These are phyloP conservation scores for Saccostrea echinata DNA, from an alignment of 1,140 invertebrate species.

Conservation along the genomic window DNA sequence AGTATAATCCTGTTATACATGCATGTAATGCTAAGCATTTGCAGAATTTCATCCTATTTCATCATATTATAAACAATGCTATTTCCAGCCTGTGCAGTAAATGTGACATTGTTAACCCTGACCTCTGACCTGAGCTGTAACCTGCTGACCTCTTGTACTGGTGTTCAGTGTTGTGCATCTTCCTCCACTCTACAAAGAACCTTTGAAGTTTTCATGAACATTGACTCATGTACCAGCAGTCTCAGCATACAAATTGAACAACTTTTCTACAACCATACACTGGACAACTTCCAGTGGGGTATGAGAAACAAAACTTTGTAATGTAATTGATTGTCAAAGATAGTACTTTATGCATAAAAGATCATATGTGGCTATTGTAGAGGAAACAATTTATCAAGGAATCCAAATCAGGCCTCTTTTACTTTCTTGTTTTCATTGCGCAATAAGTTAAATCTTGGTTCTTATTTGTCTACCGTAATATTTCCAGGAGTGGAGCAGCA, in stretches of 20 bases:
- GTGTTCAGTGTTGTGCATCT: slow-evolving; percentile 51
- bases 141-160: slow-evolving; percentile 54
- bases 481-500: slow-evolving; percentile 14
- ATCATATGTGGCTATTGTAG: no score
- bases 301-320: not conserved
- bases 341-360: no score
- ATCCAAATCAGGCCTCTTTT: no score
- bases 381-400: no score
- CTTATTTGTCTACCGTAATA: not conserved
- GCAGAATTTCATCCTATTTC: no score
- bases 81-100: slow-evolving; percentile 21
- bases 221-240: slow-evolving; percentile 20
- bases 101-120: slow-evolving; percentile 9
- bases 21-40: no score
- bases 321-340: not conserved
- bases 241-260: slow-evolving; percentile 42
- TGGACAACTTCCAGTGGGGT: slow-evolving; percentile 44
- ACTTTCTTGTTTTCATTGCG: not conserved
- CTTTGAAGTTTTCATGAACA: slow-evolving; percentile 43
- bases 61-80: not conserved
- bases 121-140: slow-evolving; percentile 49
- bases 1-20: no score
- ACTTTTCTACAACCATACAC: slow-evolving; percentile 19
- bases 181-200: slow-evolving; percentile 43
- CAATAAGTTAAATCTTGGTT: not conserved